Base-by-base conservation (phyloP, 2,113 vertebrate species). In the Corythornis madagascariensis region DNA sequence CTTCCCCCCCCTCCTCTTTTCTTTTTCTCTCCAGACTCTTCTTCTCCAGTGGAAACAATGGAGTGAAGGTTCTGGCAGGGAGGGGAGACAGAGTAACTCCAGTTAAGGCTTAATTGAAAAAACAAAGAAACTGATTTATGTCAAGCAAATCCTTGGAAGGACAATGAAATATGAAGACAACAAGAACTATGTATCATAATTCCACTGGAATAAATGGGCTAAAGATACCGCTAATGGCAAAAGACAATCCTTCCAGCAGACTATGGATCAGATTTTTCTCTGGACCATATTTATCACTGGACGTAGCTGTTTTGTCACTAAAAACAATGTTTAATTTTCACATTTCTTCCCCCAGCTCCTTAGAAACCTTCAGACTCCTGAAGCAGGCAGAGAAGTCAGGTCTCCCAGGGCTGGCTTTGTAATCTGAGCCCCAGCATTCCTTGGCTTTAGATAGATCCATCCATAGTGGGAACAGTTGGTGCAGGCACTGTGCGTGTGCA, bases 21-120 rank as follows among this genome's bases (percentile, higher is more conserved):
- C 18, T 81, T 77, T 83, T 15, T 16, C 42, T 61, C 80, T 83
- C 67, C 92, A 80, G 48, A 57, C 42, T 64, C 81, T 55, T 85
- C 83, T 91, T 85, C 83, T 91, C 70, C 48, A 76, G 71, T 60
- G 83, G 73, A 79, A 93, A 94, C 64, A 92, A 81, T 11, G 56
- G 52, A 89, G 74, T 48, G 85, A 57, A 52, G 6, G 25, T 59
- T 84, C 83, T 93, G 92, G 83, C 87, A 93, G 71, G 42, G 69
- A 88, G 70, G 86, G 65, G 89, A 90, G 82, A 94, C 64, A 92
- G 86, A 92, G 76, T 43, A 93, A 78, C 67, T 92, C 69, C 67
- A 87, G 76, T 85, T 17, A 83, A 42, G 85, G 50, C 55, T 53
- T 95, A 82, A 94, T 9, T 88, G 82, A 84, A 86, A 94, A 93